These are phyloP conservation scores for Actinia tenebrosa DNA, from an alignment of 64 coral and sea anemone species.

Conservation along the genomic window DNA sequence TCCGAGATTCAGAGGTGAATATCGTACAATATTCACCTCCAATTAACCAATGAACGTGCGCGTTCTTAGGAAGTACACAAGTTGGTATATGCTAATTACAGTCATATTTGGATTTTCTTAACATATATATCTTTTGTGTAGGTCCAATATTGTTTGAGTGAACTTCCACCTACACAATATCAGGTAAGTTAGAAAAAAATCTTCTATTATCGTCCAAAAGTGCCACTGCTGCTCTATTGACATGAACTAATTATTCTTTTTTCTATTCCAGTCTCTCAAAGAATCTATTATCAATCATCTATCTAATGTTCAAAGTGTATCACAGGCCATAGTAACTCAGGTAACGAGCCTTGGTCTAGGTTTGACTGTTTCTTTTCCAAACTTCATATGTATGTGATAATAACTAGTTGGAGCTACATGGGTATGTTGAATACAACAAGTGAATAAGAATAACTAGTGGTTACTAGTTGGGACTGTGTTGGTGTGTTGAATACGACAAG, in stretches of 20 bases:
- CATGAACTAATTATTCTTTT: neutral
- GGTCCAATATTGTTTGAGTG: slow-evolving; percentile 94
- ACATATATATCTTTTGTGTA: slow-evolving; percentile 3
- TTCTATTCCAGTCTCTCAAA: slow-evolving; percentile 53
- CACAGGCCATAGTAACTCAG: slow-evolving; percentile 85
- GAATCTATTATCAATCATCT: slow-evolving; percentile 68
- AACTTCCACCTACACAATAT: slow-evolving; percentile 85
- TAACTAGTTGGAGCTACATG: too few species aligned
- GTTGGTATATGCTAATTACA: too few species aligned
- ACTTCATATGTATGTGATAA: too few species aligned
- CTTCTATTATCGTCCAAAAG: neutral
- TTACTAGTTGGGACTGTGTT: too few species aligned
- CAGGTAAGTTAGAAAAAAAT: slow-evolving; percentile 37
- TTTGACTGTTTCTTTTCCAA: neutral
- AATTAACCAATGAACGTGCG: too few species aligned
- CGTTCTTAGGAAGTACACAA: too few species aligned
- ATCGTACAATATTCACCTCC: too few species aligned
- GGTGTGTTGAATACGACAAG: too few species aligned
- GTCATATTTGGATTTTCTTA: neutral
- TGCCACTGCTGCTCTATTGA: neutral
- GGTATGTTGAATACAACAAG: too few species aligned
- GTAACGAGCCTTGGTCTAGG: neutral
- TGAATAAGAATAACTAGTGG: too few species aligned
- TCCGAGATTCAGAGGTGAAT: too few species aligned
- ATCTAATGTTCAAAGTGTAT: slow-evolving; percentile 40